These are phyloP conservation scores for Diabrotica virgifera DNA, from an alignment of 1,140 invertebrate species.

Conservation along the genomic window DNA sequence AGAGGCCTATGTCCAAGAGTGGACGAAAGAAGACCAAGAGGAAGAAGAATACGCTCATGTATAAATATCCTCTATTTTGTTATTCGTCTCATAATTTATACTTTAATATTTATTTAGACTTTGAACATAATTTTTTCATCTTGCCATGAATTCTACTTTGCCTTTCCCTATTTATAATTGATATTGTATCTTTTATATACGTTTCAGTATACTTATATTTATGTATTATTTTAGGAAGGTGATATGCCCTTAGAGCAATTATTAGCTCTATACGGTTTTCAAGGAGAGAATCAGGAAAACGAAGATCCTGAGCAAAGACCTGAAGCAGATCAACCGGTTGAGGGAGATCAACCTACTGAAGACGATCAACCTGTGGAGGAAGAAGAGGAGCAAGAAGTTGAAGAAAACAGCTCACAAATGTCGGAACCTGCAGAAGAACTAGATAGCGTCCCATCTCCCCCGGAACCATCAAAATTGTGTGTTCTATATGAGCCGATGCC, in stretches of 20 bases:
- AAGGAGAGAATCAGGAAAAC: conserved; percentile 46
- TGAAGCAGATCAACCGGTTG: conserved; percentile 39
- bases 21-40: too few species aligned
- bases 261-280: conserved; percentile 82
- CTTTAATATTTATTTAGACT: too few species aligned
- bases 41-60: too few species aligned
- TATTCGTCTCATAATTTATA: too few species aligned
- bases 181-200: not conserved
- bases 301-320: conserved; percentile 44
- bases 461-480: conserved; percentile 39
- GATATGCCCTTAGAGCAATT: conserved; percentile 95
- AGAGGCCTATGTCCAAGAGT: too few species aligned
- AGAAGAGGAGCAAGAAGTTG: conserved; percentile 19
- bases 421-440: conserved; percentile 38
- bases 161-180: not conserved
- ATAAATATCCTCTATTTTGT: too few species aligned
- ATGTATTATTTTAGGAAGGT: conserved; percentile 54
- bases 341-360: too few species aligned
- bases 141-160: too few species aligned
- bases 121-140: too few species aligned
- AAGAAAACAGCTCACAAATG: conserved; percentile 10
- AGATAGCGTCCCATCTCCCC: conserved; percentile 29
- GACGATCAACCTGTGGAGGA: too few species aligned
- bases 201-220: not conserved
- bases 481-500: conserved; percentile 43